These are phyloP conservation scores for Parnassius glacialis DNA, from an alignment of 2,888 invertebrate genomes.

Conservation along the genomic window DNA sequence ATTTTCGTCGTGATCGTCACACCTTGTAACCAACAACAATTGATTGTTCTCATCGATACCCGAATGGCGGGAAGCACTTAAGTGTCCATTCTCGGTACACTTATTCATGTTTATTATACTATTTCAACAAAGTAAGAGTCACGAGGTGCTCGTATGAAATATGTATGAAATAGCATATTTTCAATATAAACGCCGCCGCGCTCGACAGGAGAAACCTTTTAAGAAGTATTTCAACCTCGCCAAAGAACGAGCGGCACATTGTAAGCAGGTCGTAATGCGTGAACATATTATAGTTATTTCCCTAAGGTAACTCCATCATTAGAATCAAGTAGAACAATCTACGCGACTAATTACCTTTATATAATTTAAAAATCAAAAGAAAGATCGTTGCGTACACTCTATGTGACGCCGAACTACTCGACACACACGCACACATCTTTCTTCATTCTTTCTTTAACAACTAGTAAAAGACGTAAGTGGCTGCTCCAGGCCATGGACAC, in stretches of 20 bases:
- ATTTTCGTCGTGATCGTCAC: too few species aligned
- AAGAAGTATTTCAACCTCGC: conserved; percentile 19
- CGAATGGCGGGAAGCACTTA: not conserved
- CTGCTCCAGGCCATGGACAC: too few species aligned
- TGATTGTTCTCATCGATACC: not conserved
- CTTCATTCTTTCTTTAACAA: too few species aligned
- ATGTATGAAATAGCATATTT: conserved; percentile 20
- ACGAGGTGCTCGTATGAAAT: conserved; percentile 10
- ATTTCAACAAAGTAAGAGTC: conserved; percentile 5
- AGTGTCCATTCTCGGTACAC: not conserved
- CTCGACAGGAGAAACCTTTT: conserved; percentile 37
- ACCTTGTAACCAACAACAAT: not conserved
- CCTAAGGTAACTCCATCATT: not conserved
- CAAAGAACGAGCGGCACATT: conserved; percentile 15
- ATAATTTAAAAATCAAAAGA: not conserved
- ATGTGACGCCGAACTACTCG: too few species aligned
- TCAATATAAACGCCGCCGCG: conserved; percentile 24
- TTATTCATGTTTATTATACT: not conserved
- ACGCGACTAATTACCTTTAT: not conserved
- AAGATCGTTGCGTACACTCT: too few species aligned
- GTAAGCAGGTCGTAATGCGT: not conserved
- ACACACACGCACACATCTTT: too few species aligned
- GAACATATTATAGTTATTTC: conserved; percentile 1
- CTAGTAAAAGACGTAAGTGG: too few species aligned
- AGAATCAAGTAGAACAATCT: not conserved